phyloP scores from a whole-genome alignment of 2,113 vertebrate species.

The Pseudolaguvia tuberculata region DNA sequence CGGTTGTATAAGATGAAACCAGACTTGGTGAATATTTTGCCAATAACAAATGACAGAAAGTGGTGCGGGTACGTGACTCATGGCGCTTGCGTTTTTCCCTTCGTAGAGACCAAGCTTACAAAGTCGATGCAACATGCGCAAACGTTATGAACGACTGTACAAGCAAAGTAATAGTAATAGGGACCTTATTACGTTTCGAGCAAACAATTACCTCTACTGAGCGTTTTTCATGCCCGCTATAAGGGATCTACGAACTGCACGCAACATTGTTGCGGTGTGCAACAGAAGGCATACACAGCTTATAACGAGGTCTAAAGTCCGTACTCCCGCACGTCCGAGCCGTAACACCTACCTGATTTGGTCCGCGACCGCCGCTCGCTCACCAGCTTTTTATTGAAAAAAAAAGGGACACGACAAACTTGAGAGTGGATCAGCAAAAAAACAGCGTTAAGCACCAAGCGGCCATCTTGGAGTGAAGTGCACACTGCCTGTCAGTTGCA shows the following conservation, averaged over 20 bases:
- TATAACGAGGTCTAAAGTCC: background rate
- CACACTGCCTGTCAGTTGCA: conserved; percentile 96
- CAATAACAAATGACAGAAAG: conserved; percentile 65
- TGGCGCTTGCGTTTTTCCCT: conserved; percentile 50
- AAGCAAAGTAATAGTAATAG: too few relatives aligned
- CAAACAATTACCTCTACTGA: background rate
- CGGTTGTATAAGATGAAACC: conserved; percentile 76
- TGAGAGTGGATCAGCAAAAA: conserved; percentile 94
- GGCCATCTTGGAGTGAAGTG: conserved; percentile 99
- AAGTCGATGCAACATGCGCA: conserved; percentile 63
- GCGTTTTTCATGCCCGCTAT: background rate
- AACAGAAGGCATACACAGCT: background rate
- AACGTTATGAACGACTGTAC: conserved; percentile 1
- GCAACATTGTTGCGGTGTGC: conserved; percentile 35
- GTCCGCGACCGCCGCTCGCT: conserved; percentile 7
- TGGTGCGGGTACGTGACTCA: conserved; percentile 66
- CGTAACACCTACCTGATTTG: conserved; percentile 35
- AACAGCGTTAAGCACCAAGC: conserved; percentile 93
- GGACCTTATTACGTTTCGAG: too few relatives aligned
- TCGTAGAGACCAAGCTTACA: conserved; percentile 67
- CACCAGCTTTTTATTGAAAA: background rate
- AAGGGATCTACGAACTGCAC: conserved; percentile 1
- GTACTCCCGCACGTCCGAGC: background rate
- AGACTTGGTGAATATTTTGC: conserved; percentile 42
- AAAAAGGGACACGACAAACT: conserved; percentile 89